Evolutionary conservation across 2,888 invertebrate genomes (phyloP), one percentile per base, ranked within the genome.

Genomic region (Aricia artaxerxes): DNA sequence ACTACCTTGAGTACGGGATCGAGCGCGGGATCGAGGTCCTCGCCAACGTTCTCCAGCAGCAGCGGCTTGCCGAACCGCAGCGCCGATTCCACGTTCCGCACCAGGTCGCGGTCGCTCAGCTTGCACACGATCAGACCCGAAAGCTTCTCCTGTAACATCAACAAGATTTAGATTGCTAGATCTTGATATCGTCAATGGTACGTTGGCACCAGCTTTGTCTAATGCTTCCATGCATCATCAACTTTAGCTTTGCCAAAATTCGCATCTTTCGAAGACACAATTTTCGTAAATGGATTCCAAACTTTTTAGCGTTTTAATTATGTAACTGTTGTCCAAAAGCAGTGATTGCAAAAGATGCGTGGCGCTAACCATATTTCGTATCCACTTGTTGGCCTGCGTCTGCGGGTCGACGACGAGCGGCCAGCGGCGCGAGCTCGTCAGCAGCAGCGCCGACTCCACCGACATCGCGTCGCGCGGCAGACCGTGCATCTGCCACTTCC

Each of bases 391-490:
- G 53, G 98, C 98, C 88, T 98, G 98, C 11, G 97, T 97, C 91
- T 98, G 98, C 0, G 98, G 98, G 92, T 99, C 98, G 82, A 99
- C 97, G 89, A 98, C 97, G 60, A 99, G 95, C 1, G 98, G 98
- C 97, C 98, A 98, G 60, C 98, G 95, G 31, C 97, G 95, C 0
- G 98, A 98, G 90, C 97, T 97, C 72, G 96, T 95, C 82, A 97
- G 97, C 81, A 98, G 95, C 75, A 98, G 97, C 2, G 97, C 98
- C 81, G 98, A 98, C 90, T 98, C 98, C 60, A 98, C 97, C 0
- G 98, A 98, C 84, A 98, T 95, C 13, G 95, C 95, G 89, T 98
- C 98, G 9, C 97, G 96, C 0, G 98, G 98, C 73, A 98, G 91
- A 0, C 98, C 98, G 86, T 97, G 96, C 85, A 98, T 95, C 86